Evolutionary conservation across 2,888 invertebrate genomes (phyloP), one percentile per base, ranked within the genome.

Genomic region (Cephus runcator): DNA sequence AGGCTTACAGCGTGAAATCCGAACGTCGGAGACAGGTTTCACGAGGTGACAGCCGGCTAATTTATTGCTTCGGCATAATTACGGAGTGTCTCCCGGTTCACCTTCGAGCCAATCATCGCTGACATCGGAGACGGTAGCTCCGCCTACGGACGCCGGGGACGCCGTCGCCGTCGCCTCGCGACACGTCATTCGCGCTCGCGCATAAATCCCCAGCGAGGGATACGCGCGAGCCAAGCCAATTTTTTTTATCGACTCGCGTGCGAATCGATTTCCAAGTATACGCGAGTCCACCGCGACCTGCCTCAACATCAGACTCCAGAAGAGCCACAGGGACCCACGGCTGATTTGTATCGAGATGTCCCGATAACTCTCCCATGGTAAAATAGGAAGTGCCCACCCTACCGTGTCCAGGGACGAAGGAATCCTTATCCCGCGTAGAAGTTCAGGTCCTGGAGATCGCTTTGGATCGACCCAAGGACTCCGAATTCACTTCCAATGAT

Each of bases 41-140:
- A 83, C 85, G 85, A 82, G 84, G 85, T 88, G 88, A 88, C 88
- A 88, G 79, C 85, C 82, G 83, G 84, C 82, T 88, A 86, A 88
- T 88, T 88, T 89, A 87, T 87, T 85, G 85, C 84, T 79, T 83
- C 82, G 80, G 85, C 83, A 86, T 89, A 89, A 89, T 88, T 89
- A 88, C 86, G 82, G 83, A 78, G 81, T 75, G 85, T 79, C 79
- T 78, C 78, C 73, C 73, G 69, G 76, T 30, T 71, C 71, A 76
- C 71, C 73, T 75, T 76, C 35, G 75, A 76, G 76, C 85, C 85
- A 85, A 85, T 85, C 83, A 69, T 81, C 77, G 34, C 33, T 35
- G 75, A 76, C 73, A 75, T 71, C 75, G 80, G 76, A 77, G 75
- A 31, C 76, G 79, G 76, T 79, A 73, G 80, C 79, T 76, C 80